Evolutionary conservation across 1,140 invertebrate species (phyloP), one percentile per base, ranked within the genome.

Genomic region (Aphelenchoides besseyi): DNA sequence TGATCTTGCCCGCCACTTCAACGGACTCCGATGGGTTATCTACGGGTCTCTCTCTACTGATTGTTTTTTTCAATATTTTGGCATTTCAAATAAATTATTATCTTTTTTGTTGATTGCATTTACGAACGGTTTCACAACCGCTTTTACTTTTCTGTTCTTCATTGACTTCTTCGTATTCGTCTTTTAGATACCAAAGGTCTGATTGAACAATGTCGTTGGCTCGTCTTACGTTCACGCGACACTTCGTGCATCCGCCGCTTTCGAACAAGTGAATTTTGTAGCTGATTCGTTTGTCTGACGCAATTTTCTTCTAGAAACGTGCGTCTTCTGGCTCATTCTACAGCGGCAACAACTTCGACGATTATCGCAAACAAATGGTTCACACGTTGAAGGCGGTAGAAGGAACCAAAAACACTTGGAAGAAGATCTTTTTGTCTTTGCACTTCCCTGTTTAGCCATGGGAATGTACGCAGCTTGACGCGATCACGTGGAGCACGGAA

Each of bases 81-180:
- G 23, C 23, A 63, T 23, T 5, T 33, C 9, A 5, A 5, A 41
- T 3, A 8, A 9, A 16, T 9, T 9, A 52, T 63, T 41, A 23
- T 88, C 90, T 36, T 89, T 95, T 76, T 52, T 33, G 18, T 59
- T 59, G 55, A 59, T n/a, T n/a, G n/a, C n/a, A n/a, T n/a, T 33
- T 59, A 8, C 55, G 55, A 8, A 18, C 55, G 55, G 55, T 59
- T 59, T 33, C 32, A 8, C 18, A 23, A 5, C 55, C 5, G 5
- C 16, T 33, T 5, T 18, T 59, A 59, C 55, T 59, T 59, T 59
- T 5, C 5, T 33, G 5, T 8, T 8, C 18, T 59, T 18, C n/a
- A n/a, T 5, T 8, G 18, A 8, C 23, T 33, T 59, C 32, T 8
- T 59, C 55, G 5, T 59, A 8, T 12, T 59, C 5, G 5, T 59